phyloP scores from a whole-genome alignment of 2,113 vertebrate genomes.

The Archilochus colubris region DNA sequence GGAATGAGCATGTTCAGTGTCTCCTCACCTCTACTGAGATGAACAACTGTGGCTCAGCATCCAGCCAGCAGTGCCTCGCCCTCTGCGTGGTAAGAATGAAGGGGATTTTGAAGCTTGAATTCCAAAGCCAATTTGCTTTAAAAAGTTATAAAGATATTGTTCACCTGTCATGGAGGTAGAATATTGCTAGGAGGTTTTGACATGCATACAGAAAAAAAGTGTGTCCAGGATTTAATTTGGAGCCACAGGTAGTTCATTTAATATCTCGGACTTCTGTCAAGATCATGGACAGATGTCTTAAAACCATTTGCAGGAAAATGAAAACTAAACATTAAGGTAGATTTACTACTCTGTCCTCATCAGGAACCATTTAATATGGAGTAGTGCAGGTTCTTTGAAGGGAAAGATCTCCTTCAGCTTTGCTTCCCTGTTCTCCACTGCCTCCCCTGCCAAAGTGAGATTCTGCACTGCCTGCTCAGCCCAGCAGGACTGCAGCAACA shows the following conservation, averaged over 20 bases:
- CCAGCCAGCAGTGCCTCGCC: neutral
- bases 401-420: neutral
- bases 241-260: neutral
- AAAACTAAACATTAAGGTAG: neutral
- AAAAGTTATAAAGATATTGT: neutral
- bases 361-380: neutral
- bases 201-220: accelerated
- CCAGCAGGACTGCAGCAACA: accelerated
- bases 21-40: neutral
- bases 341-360: neutral
- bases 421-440: neutral
- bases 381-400: neutral
- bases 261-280: accelerated
- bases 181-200: neutral
- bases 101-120: neutral
- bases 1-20: no score
- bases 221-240: neutral
- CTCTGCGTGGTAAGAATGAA: neutral
- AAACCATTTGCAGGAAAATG: neutral
- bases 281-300: neutral
- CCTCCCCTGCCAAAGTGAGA: neutral
- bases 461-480: neutral
- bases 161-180: neutral
- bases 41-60: neutral
- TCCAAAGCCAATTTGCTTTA: neutral